Conservation (phyloP, 2,888 invertebrate genomes). For the Xestia rhomboidea region DNA sequence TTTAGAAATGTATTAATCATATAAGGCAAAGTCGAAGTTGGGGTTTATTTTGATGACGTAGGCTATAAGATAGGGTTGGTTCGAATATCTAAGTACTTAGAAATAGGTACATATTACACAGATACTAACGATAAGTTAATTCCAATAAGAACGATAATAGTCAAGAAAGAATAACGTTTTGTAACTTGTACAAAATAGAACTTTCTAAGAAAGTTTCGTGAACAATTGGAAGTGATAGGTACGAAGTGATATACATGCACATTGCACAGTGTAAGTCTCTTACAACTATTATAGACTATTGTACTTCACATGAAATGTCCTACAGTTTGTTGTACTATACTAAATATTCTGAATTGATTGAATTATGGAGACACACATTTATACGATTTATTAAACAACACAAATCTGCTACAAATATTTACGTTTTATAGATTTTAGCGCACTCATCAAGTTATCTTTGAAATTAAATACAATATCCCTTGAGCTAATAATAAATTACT, state of each 20-base stretch:
- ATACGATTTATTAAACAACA: conserved; percentile 63
- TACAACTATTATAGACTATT: conserved; percentile 62
- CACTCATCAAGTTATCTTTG: conserved; percentile 58
- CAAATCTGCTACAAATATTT: conserved; percentile 76
- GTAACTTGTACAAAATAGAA: conserved; percentile 46
- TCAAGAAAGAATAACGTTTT: conserved; percentile 31
- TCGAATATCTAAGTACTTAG: conserved; percentile 65
- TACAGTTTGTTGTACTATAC: conserved; percentile 58
- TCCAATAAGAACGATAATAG: conserved; percentile 34
- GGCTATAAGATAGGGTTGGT: conserved; percentile 71
- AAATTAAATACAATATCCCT: conserved; percentile 59
- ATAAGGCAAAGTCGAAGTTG: conserved; percentile 90
- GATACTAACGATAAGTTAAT: conserved; percentile 48
- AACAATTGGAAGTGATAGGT: conserved; percentile 52
- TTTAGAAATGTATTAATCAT: conserved; percentile 85
- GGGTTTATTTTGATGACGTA: conserved; percentile 83
- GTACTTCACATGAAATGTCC: conserved; percentile 64
- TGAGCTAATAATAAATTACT: conserved; percentile 66
- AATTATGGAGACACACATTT: conserved; percentile 61
- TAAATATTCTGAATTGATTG: conserved; percentile 59
- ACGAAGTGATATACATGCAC: conserved; percentile 61
- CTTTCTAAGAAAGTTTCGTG: conserved; percentile 52
- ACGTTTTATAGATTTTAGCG: conserved; percentile 61
- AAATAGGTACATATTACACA: conserved; percentile 59
- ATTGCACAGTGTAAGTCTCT: conserved; percentile 49